Base-by-base conservation (phyloP, 1,140 invertebrate species). In the Lepidostoma basale region DNA sequence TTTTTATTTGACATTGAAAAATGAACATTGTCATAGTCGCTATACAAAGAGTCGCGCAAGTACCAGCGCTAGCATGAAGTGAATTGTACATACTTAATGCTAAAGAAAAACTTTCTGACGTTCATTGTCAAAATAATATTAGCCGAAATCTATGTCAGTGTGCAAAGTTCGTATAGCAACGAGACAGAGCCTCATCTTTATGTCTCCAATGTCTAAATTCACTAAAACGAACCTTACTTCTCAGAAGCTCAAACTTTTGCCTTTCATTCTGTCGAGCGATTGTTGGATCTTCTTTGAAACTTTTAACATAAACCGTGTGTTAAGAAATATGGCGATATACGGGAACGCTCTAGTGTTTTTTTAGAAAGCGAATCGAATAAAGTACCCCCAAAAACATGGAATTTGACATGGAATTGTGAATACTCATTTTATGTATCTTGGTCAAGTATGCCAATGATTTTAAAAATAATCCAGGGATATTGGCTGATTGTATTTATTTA, bases 171-270 rank as follows among this genome's bases (percentile, higher is more conserved):
- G n/a, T n/a, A n/a, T n/a, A n/a, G n/a, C n/a, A n/a, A n/a, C n/a
- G n/a, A n/a, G n/a, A n/a, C n/a, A n/a, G n/a, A n/a, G n/a, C n/a
- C n/a, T n/a, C n/a, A 18, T 26, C 20, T 6, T 49, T 22, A 28
- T 52, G 47, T 12, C 23, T 10, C 18, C 22, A 28, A 52, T 14
- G n/a, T 52, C 20, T 25, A 52, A 52, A 52, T 28, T 52, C 12
- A 52, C 47, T 52, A 25, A 52, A 33, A 52, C 16, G 25, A 52
- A 25, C 47, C n/a, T 9, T 52, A 52, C 16, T 52, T 52, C 25
- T 25, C 23, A 4, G 47, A 52, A 52, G 22, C 18, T 52, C 14
- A 26, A 52, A 52, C 23, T 52, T 52, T 52, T 12, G 20, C 47
- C 18, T 28, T 52, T 52, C 47, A 52, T 28, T 3, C 47, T 52